phyloP scores from a whole-genome alignment of 2,113 vertebrate species.

The Antigone vipio region DNA sequence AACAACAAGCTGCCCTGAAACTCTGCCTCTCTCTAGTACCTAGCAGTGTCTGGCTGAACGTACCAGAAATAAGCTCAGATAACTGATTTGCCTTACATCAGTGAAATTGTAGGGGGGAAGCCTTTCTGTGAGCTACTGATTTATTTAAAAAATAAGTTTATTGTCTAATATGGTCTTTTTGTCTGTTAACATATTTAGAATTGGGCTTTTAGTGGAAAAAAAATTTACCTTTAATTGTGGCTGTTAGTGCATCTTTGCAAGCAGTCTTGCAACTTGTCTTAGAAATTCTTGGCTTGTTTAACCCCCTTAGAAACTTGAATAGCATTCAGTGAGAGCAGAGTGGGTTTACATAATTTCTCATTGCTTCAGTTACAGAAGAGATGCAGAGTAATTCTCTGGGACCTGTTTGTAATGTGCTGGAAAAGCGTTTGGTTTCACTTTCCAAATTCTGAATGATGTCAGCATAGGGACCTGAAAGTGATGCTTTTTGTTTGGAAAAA shows the following conservation, averaged over 20 bases:
- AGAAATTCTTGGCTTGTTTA: constrained; percentile 19
- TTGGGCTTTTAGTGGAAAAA: neutral
- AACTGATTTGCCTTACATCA: neutral
- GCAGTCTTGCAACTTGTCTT: neutral
- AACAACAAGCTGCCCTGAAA: neutral
- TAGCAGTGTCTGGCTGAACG: neutral
- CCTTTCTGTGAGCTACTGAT: neutral
- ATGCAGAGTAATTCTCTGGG: neutral
- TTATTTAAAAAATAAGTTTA: neutral
- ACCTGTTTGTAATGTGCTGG: neutral
- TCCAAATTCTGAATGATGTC: neutral
- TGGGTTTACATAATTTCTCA: neutral
- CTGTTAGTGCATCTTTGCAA: neutral
- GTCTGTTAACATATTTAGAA: neutral
- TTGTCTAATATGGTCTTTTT: neutral
- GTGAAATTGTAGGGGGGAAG: neutral
- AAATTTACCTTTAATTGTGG: neutral
- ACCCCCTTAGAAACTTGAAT: neutral
- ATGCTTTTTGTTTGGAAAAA: neutral
- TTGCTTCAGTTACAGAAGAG: neutral
- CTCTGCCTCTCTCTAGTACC: neutral
- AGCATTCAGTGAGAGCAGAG: neutral
- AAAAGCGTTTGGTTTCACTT: constrained; percentile 5
- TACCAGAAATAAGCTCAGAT: neutral
- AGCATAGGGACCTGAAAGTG: neutral